A percentile compares a stretch with the other conserved stretches of the same genome.
These are phyloP conservation scores for Argya squamiceps DNA, from an alignment of 2,797 vertebrate species.

Conservation along the genomic window DNA sequence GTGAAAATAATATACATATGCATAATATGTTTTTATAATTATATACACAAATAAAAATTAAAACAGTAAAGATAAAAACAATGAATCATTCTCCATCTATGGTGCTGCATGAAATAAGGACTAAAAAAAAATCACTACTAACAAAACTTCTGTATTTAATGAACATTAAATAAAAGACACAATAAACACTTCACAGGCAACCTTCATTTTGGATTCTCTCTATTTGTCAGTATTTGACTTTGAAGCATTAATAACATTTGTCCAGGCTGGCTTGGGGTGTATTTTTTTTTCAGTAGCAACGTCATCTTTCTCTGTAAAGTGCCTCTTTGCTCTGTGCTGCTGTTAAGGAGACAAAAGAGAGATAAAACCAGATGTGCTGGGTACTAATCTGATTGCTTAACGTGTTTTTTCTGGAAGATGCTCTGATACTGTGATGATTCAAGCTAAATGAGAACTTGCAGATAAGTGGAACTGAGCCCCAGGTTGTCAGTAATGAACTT, in stretches of 20 bases:
- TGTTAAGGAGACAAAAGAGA: not conserved
- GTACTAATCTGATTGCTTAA: constrained; percentile 43
- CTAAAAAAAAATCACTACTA: not conserved
- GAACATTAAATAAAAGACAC: not conserved
- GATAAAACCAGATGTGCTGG: constrained; percentile 37
- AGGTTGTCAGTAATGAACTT: constrained; percentile 62
- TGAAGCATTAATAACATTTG: not conserved
- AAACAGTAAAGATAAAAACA: not conserved
- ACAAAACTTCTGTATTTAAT: not conserved
- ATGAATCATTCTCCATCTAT: not conserved
- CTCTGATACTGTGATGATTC: constrained; percentile 13
- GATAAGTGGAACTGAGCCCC: constrained; percentile 53
- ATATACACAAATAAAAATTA: not conserved
- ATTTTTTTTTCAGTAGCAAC: not conserved
- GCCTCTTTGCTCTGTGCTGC: not conserved
- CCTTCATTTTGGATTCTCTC: not conserved
- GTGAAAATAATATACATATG: not conserved
- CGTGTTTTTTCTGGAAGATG: constrained; percentile 1
- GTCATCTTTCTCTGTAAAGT: not conserved
- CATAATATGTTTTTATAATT: not conserved
- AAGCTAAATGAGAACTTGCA: constrained; percentile 49
- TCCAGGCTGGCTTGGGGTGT: not conserved
- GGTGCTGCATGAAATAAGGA: not conserved
- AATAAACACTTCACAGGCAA: not conserved
- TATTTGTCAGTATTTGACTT: not conserved